Base-by-base conservation (phyloP, 2,797 vertebrate genomes). In the Apogon talboti region DNA sequence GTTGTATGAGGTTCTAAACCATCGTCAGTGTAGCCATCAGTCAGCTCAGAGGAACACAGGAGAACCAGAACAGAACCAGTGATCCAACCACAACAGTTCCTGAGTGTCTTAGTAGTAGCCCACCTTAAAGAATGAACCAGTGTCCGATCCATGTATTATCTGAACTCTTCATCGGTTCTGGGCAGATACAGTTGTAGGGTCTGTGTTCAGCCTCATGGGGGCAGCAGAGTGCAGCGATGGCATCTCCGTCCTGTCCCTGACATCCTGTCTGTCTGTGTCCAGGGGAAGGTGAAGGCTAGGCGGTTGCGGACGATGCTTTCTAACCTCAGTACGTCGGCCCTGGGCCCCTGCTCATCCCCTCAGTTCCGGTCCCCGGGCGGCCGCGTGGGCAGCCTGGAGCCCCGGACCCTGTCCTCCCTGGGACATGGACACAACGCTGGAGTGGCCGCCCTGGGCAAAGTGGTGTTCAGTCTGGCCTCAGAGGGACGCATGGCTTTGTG, bases 401-500 rank as follows among this genome's bases (percentile, higher is more conserved):
- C 90, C 11, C 90, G 85, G 12, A 78, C 86, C 0, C 83, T 97
- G 11, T 90, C 90, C 37, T 62, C 89, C 4, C 88, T 98, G 55
- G 83, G 84, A 1, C 92, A 94, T 0, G 95, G 96, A 6, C 82
- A 84, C 56, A 96, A 96, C 15, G 30, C 87, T 0, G 94, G 94
- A 12, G 59, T 85, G 33, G 95, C 95, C 7, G 92, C 95, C 43
- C 78, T 96, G 62, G 96, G 96, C 14, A 96, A 96, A 72, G 96
- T 98, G 85, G 93, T 98, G 53, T 98, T 98, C 87, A 98, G 96
- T 73, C 80, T 98, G 50, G 96, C 95, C 19, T 92, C 93, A 0
- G 95, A 95, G 71, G 95, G 94, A 57, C 94, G 95, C 59, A 95
- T 98, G 90, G 95, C 96, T 42, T 98, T 98, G 96, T 98, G 84